phyloP scores from a whole-genome alignment of 2,113 vertebrate genomes.

The Chlorocebus sabaeus region DNA sequence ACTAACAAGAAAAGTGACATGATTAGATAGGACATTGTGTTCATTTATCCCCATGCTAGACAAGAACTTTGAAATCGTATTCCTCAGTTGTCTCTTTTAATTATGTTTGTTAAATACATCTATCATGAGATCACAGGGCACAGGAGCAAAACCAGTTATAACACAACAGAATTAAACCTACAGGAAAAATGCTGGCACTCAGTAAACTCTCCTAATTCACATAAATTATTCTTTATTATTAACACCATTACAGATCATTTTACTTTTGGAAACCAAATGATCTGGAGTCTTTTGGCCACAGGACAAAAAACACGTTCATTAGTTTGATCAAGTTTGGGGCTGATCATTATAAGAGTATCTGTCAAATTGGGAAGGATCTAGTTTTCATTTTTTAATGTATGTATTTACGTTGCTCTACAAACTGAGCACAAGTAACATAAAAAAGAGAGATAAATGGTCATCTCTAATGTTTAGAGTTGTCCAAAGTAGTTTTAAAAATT shows the following conservation, averaged over 20 bases:
- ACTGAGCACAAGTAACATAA: neutral
- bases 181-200: conserved; percentile 34
- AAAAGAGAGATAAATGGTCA: neutral
- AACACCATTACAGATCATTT: conserved; percentile 41
- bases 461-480: neutral
- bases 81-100: conserved; percentile 15
- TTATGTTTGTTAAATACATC: conserved; percentile 50
- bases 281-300: neutral
- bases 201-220: neutral
- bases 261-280: conserved; percentile 9
- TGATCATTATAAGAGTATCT: neutral
- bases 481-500: neutral
- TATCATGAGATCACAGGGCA: conserved; percentile 18
- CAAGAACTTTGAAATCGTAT: conserved; percentile 31
- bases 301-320: neutral
- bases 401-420: neutral
- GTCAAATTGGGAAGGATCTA: neutral
- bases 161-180: conserved; percentile 35
- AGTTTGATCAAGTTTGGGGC: neutral
- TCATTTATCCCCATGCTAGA: neutral
- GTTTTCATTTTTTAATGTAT: conserved; percentile 3
- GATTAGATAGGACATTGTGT: neutral
- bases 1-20: conserved; percentile 34
- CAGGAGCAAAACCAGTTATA: conserved; percentile 52
- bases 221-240: conserved; percentile 36